Percentiles rank a stretch among this genome's conserved stretches.
Evolutionary conservation across 2,888 invertebrate genomes (phyloP).

Genomic region (Erebia palarica): DNA sequence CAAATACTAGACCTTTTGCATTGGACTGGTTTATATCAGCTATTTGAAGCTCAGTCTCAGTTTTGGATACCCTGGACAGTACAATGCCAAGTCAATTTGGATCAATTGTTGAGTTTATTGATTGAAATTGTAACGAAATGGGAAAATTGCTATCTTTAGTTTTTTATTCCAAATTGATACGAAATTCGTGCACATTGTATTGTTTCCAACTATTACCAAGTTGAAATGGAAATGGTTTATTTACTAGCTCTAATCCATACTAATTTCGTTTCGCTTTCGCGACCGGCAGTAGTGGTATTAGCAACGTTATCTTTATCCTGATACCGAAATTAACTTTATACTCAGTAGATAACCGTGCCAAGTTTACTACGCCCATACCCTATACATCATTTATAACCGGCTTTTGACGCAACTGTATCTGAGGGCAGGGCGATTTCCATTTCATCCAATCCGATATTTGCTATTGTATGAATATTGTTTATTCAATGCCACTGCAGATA

Average conservation of each 20-base stretch:
- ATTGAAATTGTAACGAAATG: slow-evolving; percentile 8
- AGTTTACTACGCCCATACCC: slow-evolving; percentile 56
- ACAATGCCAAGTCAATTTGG: slow-evolving; percentile 19
- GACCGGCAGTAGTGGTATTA: not conserved
- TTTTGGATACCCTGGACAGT: not conserved
- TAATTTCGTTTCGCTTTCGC: not conserved
- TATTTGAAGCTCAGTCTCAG: slow-evolving; percentile 20
- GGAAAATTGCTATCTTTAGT: not conserved
- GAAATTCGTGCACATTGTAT: not conserved
- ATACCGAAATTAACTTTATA: slow-evolving; percentile 33
- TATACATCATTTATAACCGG: slow-evolving; percentile 52
- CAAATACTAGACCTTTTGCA: slow-evolving; percentile 22
- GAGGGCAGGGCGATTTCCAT: slow-evolving; percentile 1
- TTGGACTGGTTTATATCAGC: slow-evolving; percentile 26
- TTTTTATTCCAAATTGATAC: not conserved
- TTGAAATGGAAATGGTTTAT: not conserved
- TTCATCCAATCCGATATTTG: slow-evolving; percentile 4
- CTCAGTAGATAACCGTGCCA: slow-evolving; percentile 36
- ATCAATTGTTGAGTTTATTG: not conserved
- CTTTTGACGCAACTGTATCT: slow-evolving; percentile 50
- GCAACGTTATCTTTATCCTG: slow-evolving; percentile 27
- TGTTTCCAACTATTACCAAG: too few relatives aligned
- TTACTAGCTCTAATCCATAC: not conserved
- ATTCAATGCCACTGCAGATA: not conserved
- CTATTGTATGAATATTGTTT: slow-evolving; percentile 16